Evolutionary conservation across 2,888 invertebrate genomes (phyloP).

Genomic region (Euplexia lucipara): DNA sequence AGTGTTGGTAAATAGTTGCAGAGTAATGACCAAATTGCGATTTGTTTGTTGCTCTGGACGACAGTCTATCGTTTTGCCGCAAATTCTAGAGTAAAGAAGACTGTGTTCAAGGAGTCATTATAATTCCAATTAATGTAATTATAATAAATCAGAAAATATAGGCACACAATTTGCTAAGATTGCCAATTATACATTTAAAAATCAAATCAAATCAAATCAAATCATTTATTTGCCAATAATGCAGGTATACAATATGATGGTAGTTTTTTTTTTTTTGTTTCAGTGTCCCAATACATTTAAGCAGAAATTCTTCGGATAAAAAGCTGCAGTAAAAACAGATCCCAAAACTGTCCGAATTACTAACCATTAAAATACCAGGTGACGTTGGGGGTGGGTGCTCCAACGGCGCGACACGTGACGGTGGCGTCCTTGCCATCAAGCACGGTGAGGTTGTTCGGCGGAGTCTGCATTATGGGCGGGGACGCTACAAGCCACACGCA

Average conservation of each 20-base stretch:
- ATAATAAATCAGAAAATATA: no score
- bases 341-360: conserved; percentile 65
- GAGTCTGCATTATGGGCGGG: conserved; percentile 95
- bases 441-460: conserved; percentile 96
- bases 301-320: not conserved
- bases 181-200: no score
- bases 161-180: no score
- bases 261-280: no score
- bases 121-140: no score
- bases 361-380: conserved; percentile 98
- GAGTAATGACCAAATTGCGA: not conserved
- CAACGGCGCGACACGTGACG: conserved; percentile 96
- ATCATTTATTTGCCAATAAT: no score
- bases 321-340: not conserved
- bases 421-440: conserved; percentile 98
- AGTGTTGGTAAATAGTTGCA: conserved; percentile 1
- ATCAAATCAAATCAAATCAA: no score
- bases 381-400: conserved; percentile 97
- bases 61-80: not conserved
- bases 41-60: not conserved
- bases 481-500: conserved; percentile 94
- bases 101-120: not conserved
- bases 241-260: no score
- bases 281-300: not conserved
- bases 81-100: not conserved